phyloP scores from a whole-genome alignment of 2,888 invertebrate species.

The Yponomeuta plumbellus region DNA sequence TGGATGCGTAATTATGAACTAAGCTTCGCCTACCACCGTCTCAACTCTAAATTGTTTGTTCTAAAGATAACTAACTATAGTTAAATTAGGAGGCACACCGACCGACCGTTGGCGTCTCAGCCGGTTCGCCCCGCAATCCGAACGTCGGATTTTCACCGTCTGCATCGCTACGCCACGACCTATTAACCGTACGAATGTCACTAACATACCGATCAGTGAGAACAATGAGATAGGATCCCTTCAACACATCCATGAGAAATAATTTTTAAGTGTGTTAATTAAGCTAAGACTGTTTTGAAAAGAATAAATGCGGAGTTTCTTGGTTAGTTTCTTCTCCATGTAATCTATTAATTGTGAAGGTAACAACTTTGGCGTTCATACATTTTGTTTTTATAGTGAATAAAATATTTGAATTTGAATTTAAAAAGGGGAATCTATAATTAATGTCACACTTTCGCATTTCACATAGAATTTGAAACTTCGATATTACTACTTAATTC shows the following conservation, averaged over 20 bases:
- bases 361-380: too few species aligned
- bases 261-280: too few species aligned
- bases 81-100: not conserved
- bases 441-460: too few species aligned
- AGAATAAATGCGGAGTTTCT: too few species aligned
- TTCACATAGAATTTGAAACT: too few species aligned
- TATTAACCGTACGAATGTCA: not conserved
- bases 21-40: slow-evolving; percentile 35
- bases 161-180: not conserved
- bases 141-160: slow-evolving; percentile 25
- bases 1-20: slow-evolving; percentile 52
- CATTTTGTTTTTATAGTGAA: too few species aligned
- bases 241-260: too few species aligned
- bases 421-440: slow-evolving; percentile 1
- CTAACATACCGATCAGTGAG: slow-evolving; percentile 42
- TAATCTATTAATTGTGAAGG: too few species aligned
- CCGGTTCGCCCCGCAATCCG: slow-evolving; percentile 29
- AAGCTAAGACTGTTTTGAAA: too few species aligned
- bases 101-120: not conserved
- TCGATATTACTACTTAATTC: too few species aligned
- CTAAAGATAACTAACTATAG: slow-evolving; percentile 32
- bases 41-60: slow-evolving; percentile 42
- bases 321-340: too few species aligned
- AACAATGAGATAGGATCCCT: slow-evolving; percentile 25
- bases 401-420: too few species aligned